Base-by-base conservation (phyloP, 1,140 invertebrate species). In the Camponotus pennsylvanicus region DNA sequence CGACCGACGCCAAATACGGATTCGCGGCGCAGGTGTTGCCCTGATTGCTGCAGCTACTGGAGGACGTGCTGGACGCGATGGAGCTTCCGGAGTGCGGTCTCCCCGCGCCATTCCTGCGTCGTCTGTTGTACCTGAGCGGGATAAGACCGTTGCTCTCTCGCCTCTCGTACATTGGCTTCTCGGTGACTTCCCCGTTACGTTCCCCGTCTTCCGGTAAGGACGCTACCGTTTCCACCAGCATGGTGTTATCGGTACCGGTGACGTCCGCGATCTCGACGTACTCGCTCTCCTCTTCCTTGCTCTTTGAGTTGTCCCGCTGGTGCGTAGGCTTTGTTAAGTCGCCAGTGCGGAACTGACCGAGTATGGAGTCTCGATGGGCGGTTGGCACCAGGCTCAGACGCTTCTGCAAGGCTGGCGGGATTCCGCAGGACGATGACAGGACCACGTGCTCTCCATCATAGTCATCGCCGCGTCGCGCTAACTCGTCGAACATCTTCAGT, bases 81-180 rank as follows among this genome's bases (percentile, higher is more conserved):
- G 97, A 98, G 94, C 97, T 98, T 91, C 97, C 97, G 57, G 97
- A 98, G 27, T 98, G 92, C n/a, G 97, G 97, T 86, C 97, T 94
- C 0, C 86, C 89, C 4, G 13, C 5, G 8, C 88, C 86, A 93
- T 92, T 92, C 73, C 92, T 92, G 83, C 92, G 92, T 34, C 88
- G 84, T 49, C 79, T 86, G 79, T 88, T 88, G 86, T 90, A 92
- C 70, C 79, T 75, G 1, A 89, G 59, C 1, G 91, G 73, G 9
- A 91, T 84, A 8, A 89, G 70, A 7, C 85, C 75, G 64, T 67
- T 84, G 67, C 82, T 87, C 37, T 91, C 87, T 42, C 82, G 52
- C 8, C 67, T 85, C 15, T 73, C 63, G 27, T 55, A 77, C 15
- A n/a, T 55, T 5, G 64, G 45, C 13, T 88, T 76, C 37, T 71